Evolutionary conservation across 2,888 invertebrate species (phyloP).

Genomic region (Lepetodrilus schrolli): DNA sequence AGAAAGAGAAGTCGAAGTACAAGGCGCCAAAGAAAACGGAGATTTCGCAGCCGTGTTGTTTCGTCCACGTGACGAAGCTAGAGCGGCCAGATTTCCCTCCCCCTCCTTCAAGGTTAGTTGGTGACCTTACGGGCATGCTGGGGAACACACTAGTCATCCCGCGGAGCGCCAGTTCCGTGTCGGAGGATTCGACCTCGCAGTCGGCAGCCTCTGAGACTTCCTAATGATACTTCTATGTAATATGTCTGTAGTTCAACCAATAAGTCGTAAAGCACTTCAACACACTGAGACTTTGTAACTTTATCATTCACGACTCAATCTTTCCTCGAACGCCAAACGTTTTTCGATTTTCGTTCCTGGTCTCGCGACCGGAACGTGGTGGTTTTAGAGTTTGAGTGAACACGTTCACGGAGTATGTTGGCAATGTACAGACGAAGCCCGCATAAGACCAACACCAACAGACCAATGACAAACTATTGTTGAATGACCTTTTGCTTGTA

Average conservation of each 20-base stretch:
- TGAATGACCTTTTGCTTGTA: too few relatives aligned
- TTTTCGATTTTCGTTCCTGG: too few relatives aligned
- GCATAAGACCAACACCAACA: too few relatives aligned
- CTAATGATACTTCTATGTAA: neutral
- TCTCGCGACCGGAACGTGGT: too few relatives aligned
- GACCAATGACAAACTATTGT: too few relatives aligned
- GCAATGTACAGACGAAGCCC: neutral
- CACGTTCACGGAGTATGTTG: too few relatives aligned
- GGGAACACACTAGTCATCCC: slow-evolving; percentile 45
- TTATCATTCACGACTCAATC: neutral
- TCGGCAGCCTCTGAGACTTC: slow-evolving; percentile 40
- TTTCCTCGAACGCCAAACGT: too few relatives aligned
- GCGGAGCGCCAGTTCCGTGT: slow-evolving; percentile 53
- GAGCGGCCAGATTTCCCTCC: slow-evolving; percentile 74
- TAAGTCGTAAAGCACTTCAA: neutral
- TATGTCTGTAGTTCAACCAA: neutral
- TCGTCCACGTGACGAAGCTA: slow-evolving; percentile 87
- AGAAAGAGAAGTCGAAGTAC: slow-evolving; percentile 63
- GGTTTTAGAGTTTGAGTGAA: too few relatives aligned
- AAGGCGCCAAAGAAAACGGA: slow-evolving; percentile 84
- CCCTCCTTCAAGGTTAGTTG: slow-evolving; percentile 35
- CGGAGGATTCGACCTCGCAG: slow-evolving; percentile 53
- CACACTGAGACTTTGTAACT: neutral
- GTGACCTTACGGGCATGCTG: slow-evolving; percentile 43
- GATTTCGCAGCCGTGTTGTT: slow-evolving; percentile 89